Conservation (phyloP, 2,888 invertebrate genomes). For the Drosophila cracens region DNA sequence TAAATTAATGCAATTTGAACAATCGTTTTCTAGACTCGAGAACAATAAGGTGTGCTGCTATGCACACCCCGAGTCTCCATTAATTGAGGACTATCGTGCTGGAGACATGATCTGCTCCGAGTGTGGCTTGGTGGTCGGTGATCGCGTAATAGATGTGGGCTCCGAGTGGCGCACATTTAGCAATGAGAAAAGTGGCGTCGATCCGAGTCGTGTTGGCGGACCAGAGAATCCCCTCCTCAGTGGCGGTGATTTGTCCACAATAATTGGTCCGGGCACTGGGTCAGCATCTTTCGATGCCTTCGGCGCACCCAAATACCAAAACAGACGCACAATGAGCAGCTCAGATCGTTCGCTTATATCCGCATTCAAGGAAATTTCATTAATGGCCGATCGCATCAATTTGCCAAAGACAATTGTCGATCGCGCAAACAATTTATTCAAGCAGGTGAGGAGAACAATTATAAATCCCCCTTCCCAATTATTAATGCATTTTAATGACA, state of each 20-base stretch:
- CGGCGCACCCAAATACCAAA: constrained; percentile 91
- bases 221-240: constrained; percentile 98
- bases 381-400: constrained; percentile 99
- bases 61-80: constrained; percentile 97
- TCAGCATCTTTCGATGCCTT: constrained; percentile 96
- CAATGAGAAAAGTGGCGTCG: constrained; percentile 98
- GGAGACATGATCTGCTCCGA: constrained; percentile 99
- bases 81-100: constrained; percentile 97
- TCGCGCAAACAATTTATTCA: constrained; percentile 97
- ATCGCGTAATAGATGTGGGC: constrained; percentile 99
- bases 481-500: neutral
- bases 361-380: constrained; percentile 98
- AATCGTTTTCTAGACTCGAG: constrained; percentile 75
- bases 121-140: constrained; percentile 99
- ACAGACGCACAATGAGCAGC: constrained; percentile 93
- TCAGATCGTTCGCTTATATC: constrained; percentile 97
- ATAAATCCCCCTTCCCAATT: neutral
- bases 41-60: constrained; percentile 94
- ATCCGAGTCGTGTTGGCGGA: constrained; percentile 99
- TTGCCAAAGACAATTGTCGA: constrained; percentile 98
- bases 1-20: constrained; percentile 5
- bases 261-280: constrained; percentile 91
- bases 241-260: constrained; percentile 98
- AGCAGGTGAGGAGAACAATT: constrained; percentile 88
- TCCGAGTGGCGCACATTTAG: constrained; percentile 99